Base-by-base conservation (phyloP, 1,140 invertebrate genomes). In the Nasonia giraulti region DNA sequence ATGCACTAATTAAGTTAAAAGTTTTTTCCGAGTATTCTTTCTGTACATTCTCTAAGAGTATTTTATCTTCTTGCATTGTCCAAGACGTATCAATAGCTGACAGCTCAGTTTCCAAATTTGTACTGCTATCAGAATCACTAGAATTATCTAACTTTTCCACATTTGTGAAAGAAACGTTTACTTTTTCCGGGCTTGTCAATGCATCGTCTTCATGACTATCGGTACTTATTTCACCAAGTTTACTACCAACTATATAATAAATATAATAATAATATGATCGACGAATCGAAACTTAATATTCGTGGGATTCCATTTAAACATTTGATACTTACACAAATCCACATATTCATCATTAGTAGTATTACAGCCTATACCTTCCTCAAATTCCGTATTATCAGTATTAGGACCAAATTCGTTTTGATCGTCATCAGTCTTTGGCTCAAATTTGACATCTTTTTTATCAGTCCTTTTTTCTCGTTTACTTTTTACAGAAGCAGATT, bases 21-120 rank as follows among this genome's bases (percentile, higher is more conserved):
- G 91, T 91, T 81, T 88, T 89, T 55, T 90, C 88, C 12, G 91
- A 92, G 86, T 93, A 93, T 73, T 93, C 91, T 82, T 90, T 91
- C 85, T 93, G 92, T 14, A 93, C 88, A 86, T 84, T 88, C 86
- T 92, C 89, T 31, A 93, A 86, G n/a, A 93, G 80, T 78, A 93
- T 87, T 78, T 90, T 89, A 86, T 93, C 92, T 79, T 93, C 92
- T 84, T 92, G 89, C 85, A 91, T 90, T 47, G 92, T 90, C 92
- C 92, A 93, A 4, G 91, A 88, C 81, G 80, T 90, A 10, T 81
- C 37, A 84, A 87, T 40, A n/a, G 47, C 6, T 78, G 75, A 23
- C 77, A 86, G 84, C 20, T 89, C 82, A 12, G 62, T 40, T 81
- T 88, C 85, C 75, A 44, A 78, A 69, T 87, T 80, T 73, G 76